Evolutionary conservation across 2,797 vertebrate species (phyloP), one percentile per base, ranked within the genome.

Genomic region (Hippoglossus hippoglossus): DNA sequence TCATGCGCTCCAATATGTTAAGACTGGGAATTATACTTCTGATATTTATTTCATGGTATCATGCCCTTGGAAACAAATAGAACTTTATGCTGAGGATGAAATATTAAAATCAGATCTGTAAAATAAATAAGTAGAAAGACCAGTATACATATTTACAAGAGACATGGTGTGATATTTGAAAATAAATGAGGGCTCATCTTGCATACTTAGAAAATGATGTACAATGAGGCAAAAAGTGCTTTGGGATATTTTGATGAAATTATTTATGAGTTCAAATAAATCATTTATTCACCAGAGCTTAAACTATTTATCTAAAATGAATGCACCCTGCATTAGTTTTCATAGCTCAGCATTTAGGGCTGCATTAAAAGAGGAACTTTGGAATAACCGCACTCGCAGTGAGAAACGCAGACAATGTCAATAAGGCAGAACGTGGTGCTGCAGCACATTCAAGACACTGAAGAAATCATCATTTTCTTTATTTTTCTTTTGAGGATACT

Each of bases 101-200:
- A 95, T 94, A 94, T 94, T 94, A 93, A 95, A 90, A 87, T 87
- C 89, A 91, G 89, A 86, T 93, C 89, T 94, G 93, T 93, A 94
- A 94, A 94, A 94, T 93, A 94, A 95, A 94, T 93, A 94, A 94
- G 89, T 90, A 88, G 91, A 93, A 93, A 89, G 88, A 93, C 90
- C 93, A 94, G 91, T 93, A 93, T 94, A 93, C 92, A 94, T 93
- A 94, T 94, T 94, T 93, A 93, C 94, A 94, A 93, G 91, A 94
- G 89, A 92, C 93, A 93, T 93, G 91, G 87, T 92, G 90, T 90
- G 90, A 91, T 91, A 92, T 92, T 89, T 89, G 91, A 94, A 92
- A 93, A 94, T 94, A 94, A 94, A 95, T 93, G 92, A 94, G 92
- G 47, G 64, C 84, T 94, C 90, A 89, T 92, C 90, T 84, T 77